Base-by-base conservation (phyloP, 1,140 invertebrate genomes). In the Lasioglossum baleicum region DNA sequence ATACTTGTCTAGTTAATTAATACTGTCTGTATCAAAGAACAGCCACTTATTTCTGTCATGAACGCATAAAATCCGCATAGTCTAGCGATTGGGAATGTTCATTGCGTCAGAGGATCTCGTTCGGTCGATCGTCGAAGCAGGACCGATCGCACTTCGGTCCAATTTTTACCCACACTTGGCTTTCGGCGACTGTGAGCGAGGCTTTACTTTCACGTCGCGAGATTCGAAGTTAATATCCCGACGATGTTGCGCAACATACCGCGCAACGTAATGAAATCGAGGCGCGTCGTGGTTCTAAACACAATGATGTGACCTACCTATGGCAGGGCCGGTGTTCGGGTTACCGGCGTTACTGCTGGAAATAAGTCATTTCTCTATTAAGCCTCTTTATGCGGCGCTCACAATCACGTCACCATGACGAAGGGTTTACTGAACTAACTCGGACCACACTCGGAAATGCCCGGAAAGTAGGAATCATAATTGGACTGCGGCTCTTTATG, bases 291-390 rank as follows among this genome's bases (percentile, higher is more conserved):
- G 67, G 5, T 3, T 31, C 53, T 51, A 35, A 58, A 35, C 67
- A 72, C 68, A 76, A 82, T 72, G 76, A 51, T 67, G 67, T 82
- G 76, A 80, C 75, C 75, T 72, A 78, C 76, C 76, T 78, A 82
- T 72, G 53, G 20, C 26, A 35, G 31, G 31, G 56, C 40, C 15
- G 22, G 71, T 67, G 69, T 79, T 79, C 76, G 69, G 61, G 76
- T 35, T 35, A 35, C 35, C 5, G 35, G 35, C 35, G 35, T 73
- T 79, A 79, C 78, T 64, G 53, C 76, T 82, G 76, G 76, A 82
- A 78, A 79, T 80, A 78, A 79, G 75, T 80, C 68, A 82, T 82
- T 82, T 79, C 75, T 82, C 75, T 69, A 82, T 82, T 82, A 79
- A 79, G 51, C 26, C 63, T 35, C 80, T 66, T 82, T 80, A 80